Evolutionary conservation across 2,113 vertebrate genomes (phyloP), one percentile per base, ranked within the genome.

Genomic region (Corythoichthys haematopterus): DNA sequence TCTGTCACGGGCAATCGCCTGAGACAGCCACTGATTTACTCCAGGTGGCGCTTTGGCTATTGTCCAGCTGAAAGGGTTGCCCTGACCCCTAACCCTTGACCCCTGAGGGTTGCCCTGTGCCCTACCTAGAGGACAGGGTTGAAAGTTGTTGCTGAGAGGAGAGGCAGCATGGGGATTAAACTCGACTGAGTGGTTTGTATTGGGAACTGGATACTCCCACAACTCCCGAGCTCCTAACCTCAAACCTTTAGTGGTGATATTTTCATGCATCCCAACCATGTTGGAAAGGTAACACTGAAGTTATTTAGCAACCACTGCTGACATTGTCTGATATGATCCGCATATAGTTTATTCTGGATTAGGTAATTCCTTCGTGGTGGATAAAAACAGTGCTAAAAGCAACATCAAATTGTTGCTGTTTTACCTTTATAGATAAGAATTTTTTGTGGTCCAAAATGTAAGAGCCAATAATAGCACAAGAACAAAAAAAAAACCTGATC

Each of bases 31-130:
- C 84, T 91, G 89, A 92, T 92, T 89, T 86, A 90, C 79, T 89
- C 89, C 90, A 92, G 90, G 89, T 92, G 90, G 75, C 75, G 82
- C 82, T 84, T 86, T 74, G 76, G 84, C 82, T 84, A 88, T 89
- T 91, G 91, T 90, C 91, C 89, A 67, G 75, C 77, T 83, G 60
- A 79, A 85, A 78, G 75, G 84, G 74, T 80, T 86, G 77, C 80
- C 82, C 87, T 81, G 83, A 90, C 82, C 88, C 74, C 38, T 81
- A 75, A 79, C 83, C 88, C n/a, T 16, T 86, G 86, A 80, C 73
- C 80, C 76, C 45, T 13, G 16, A 63, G 77, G 57, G 68, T 62
- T 80, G 79, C 80, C 77, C 80, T 69, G 65, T 74, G 75, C 69
- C 79, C 83, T 81, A 65, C 78, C 78, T 73, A 87, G 79, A 80